A percentile compares a stretch with the other conserved stretches of the same genome.
Evolutionary conservation across 2,888 invertebrate species (phyloP).

Genomic region (Scelioninae gen. 1): DNA sequence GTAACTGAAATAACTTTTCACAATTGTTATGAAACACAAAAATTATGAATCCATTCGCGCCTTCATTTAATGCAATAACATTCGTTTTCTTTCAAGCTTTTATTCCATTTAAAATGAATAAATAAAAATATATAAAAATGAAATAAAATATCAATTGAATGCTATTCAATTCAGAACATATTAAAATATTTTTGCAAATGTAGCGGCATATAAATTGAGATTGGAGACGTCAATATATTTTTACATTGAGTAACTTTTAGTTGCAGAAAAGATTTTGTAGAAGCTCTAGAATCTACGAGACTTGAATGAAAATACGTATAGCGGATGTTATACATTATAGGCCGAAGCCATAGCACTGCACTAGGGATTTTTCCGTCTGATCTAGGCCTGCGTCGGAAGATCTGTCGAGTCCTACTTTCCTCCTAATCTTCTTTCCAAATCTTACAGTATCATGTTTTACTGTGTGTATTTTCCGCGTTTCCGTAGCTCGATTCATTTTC

Average conservation of each 20-base stretch:
- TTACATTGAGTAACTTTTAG: slow-evolving; percentile 54
- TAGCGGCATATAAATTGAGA: slow-evolving; percentile 20
- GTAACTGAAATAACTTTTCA: too few relatives aligned
- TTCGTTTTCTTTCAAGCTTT: too few relatives aligned
- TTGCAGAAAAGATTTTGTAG: slow-evolving; percentile 59
- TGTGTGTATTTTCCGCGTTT: slow-evolving; percentile 32
- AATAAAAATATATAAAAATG: too few relatives aligned
- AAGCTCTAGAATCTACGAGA: slow-evolving; percentile 67
- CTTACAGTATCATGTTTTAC: slow-evolving; percentile 48
- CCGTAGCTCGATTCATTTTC: slow-evolving; percentile 9
- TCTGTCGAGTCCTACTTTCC: slow-evolving; percentile 58
- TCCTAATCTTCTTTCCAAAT: slow-evolving; percentile 61
- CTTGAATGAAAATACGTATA: slow-evolving; percentile 74
- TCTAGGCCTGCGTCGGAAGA: slow-evolving; percentile 63
- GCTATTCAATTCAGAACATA: slow-evolving; percentile 4
- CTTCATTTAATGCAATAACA: too few relatives aligned
- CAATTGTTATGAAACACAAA: too few relatives aligned
- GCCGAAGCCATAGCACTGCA: slow-evolving; percentile 54
- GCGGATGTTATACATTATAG: slow-evolving; percentile 64
- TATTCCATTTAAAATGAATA: too few relatives aligned
- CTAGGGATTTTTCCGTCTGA: slow-evolving; percentile 59
- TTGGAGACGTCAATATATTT: slow-evolving; percentile 46
- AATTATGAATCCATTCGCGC: too few relatives aligned
- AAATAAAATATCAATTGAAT: neutral
- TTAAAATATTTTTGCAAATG: slow-evolving; percentile 10